These are phyloP conservation scores for Siderastrea radians DNA, from an alignment of 92 coral and sea anemone species.

Conservation along the genomic window DNA sequence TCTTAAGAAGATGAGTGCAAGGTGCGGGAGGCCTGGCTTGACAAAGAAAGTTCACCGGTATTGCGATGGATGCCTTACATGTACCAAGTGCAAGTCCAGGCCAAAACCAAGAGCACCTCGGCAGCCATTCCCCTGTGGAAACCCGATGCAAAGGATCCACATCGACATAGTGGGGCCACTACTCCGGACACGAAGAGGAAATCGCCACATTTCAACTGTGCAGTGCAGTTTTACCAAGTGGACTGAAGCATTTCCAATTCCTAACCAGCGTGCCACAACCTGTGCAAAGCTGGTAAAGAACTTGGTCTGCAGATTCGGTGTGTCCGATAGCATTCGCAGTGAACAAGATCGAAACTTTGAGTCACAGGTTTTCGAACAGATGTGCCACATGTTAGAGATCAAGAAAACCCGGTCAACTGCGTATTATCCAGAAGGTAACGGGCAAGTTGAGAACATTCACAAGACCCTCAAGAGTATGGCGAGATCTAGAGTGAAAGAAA, in stretches of 20 bases:
- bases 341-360: conserved; percentile 59
- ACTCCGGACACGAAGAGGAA: conserved; percentile 53
- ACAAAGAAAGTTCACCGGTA: conserved; percentile 37
- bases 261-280: conserved; percentile 44
- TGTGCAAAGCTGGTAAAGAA: conserved; percentile 28
- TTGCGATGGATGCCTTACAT: conserved; percentile 51
- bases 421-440: conserved; percentile 37
- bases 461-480: conserved; percentile 65
- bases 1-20: conserved; percentile 37
- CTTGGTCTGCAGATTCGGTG: conserved; percentile 57
- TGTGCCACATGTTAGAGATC: conserved; percentile 13
- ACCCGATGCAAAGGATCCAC: conserved; percentile 63
- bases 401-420: conserved; percentile 19
- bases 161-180: conserved; percentile 62
- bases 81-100: conserved; percentile 40
- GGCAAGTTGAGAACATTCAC: conserved; percentile 63
- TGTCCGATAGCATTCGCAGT: conserved; percentile 55
- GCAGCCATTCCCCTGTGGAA: conserved; percentile 38
- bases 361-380: conserved; percentile 13
- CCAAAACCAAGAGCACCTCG: conserved; percentile 38
- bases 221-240: conserved; percentile 59
- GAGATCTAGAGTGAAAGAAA: conserved; percentile 51
- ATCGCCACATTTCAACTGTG: conserved; percentile 34
- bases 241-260: conserved; percentile 53
- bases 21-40: conserved; percentile 61